Conservation (phyloP, 2,888 invertebrate genomes). For the Noctua janthina region DNA sequence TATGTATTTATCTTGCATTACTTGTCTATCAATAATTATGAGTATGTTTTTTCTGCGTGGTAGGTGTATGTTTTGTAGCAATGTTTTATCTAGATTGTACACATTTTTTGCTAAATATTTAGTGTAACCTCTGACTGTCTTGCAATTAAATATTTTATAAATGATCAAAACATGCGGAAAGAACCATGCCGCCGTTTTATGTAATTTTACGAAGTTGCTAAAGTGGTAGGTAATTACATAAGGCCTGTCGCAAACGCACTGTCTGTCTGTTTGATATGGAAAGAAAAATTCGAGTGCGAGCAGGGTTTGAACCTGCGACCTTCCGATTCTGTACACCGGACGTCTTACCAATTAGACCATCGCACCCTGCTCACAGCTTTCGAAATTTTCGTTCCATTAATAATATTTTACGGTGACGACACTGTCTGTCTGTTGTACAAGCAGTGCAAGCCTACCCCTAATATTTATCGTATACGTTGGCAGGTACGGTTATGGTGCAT, state of each 20-base stretch:
- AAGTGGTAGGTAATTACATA: too few relatives aligned
- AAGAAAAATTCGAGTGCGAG: too few relatives aligned
- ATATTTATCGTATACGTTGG: not conserved
- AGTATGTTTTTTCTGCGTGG: not conserved
- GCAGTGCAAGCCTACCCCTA: not conserved
- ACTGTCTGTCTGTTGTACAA: not conserved
- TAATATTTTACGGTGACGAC: too few relatives aligned
- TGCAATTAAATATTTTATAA: slow-evolving; percentile 3
- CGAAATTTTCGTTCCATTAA: too few relatives aligned
- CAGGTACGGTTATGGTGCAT: not conserved
- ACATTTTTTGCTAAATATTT: not conserved
- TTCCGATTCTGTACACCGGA: too few relatives aligned
- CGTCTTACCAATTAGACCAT: too few relatives aligned
- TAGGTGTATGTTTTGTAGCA: not conserved
- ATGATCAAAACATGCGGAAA: not conserved
- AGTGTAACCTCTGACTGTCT: not conserved
- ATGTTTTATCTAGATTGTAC: not conserved
- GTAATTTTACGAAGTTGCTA: not conserved
- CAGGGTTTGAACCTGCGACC: too few relatives aligned
- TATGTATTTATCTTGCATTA: not conserved
- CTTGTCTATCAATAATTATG: not conserved
- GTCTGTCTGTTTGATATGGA: too few relatives aligned
- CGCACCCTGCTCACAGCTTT: too few relatives aligned
- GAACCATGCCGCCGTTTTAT: not conserved
- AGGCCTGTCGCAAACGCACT: not conserved